phyloP scores from a whole-genome alignment of 2,113 vertebrate species.

The Uria aalge region DNA sequence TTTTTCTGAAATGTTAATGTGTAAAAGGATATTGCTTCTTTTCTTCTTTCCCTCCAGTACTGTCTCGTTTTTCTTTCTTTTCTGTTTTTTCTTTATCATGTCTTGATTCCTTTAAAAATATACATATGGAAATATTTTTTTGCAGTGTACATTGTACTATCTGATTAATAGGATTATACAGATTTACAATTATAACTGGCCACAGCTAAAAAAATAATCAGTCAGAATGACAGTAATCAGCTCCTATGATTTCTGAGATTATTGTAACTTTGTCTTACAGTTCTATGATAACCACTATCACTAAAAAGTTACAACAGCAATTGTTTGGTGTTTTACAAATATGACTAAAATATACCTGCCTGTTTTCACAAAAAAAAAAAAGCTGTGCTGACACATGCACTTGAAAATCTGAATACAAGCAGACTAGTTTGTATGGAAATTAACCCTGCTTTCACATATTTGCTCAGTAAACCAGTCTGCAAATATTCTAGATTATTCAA shows the following conservation, averaged over 20 bases:
- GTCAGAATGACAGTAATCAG: background rate
- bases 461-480: background rate
- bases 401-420: background rate
- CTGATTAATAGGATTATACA: background rate
- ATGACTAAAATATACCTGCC: background rate
- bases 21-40: slow-evolving; percentile 96
- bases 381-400: background rate
- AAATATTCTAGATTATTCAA: background rate
- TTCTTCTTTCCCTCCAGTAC: slow-evolving; percentile 87
- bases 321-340: background rate
- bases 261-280: background rate
- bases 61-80: slow-evolving; percentile 92
- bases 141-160: background rate
- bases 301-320: background rate
- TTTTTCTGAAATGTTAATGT: background rate
- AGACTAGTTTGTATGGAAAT: background rate
- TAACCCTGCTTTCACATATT: background rate
- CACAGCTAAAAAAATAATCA: background rate
- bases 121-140: background rate
- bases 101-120: slow-evolving; percentile 80
- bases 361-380: background rate
- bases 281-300: background rate
- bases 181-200: background rate
- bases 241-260: background rate
- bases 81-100: slow-evolving; percentile 92